A percentile compares a stretch with the other conserved stretches of the same genome.
Conservation (phyloP, 30 jellyfish, hydroid and myxozoan species). For the Pseudorhiza aurosa region DNA sequence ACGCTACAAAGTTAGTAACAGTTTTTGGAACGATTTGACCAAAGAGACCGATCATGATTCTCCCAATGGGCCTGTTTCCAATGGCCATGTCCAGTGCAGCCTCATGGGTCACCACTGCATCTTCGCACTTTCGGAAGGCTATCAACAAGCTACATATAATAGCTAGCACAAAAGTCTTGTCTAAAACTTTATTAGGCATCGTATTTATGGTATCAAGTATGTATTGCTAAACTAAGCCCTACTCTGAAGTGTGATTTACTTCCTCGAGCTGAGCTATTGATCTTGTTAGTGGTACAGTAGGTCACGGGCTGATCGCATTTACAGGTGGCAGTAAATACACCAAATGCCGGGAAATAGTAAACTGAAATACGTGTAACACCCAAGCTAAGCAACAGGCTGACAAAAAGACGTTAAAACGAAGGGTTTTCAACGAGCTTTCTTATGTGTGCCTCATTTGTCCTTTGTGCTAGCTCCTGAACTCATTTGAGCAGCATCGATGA, state of each 20-base stretch:
- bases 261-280: conserved; percentile 8
- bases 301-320: neutral
- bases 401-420: too few species aligned
- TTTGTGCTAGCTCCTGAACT: too few species aligned
- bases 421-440: too few species aligned
- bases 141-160: conserved; percentile 11
- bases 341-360: neutral
- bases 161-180: neutral
- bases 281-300: neutral
- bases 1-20: conserved; percentile 68
- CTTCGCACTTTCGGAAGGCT: conserved; percentile 37
- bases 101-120: conserved; percentile 48
- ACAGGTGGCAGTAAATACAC: conserved; percentile 2
- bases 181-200: neutral
- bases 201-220: too few species aligned
- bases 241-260: neutral
- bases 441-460: too few species aligned
- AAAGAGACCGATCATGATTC: conserved; percentile 71
- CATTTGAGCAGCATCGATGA: too few species aligned
- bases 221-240: neutral
- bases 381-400: neutral
- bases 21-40: conserved; percentile 83
- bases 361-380: neutral
- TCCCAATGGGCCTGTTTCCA: conserved; percentile 45
- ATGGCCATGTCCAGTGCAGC: conserved; percentile 57